A percentile compares a stretch with the other conserved stretches of the same genome.
Conservation (phyloP, 2,888 invertebrate species). For the Himalopsyche japonica region DNA sequence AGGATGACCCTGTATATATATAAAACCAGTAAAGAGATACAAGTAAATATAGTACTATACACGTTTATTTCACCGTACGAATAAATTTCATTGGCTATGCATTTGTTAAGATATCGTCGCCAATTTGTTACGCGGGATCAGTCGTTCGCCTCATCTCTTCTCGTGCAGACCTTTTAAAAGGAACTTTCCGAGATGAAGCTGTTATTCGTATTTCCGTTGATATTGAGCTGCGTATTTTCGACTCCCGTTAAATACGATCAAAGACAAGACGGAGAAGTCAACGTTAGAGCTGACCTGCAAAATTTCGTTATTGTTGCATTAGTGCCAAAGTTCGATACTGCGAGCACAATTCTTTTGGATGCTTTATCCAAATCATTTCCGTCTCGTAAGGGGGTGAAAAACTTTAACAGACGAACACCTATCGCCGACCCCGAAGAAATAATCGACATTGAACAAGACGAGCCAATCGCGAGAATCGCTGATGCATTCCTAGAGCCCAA, state of each 20-base stretch:
- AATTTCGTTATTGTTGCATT: conserved; percentile 74
- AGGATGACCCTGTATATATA: no score
- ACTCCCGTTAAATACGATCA: conserved; percentile 64
- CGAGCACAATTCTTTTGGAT: conserved; percentile 44
- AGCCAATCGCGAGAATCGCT: conserved; percentile 13
- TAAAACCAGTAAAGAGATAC: background rate
- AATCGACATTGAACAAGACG: conserved; percentile 13
- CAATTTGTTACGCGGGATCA: conserved; percentile 14
- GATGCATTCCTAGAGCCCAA: conserved; percentile 65
- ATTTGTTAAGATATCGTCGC: conserved; percentile 9
- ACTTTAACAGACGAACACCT: conserved; percentile 1
- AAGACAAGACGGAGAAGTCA: conserved; percentile 75
- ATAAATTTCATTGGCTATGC: background rate
- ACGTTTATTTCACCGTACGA: background rate
- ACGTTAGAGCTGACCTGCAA: conserved; percentile 73
- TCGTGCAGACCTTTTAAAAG: conserved; percentile 5
- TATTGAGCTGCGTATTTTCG: conserved; percentile 48
- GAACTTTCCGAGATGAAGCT: conserved; percentile 21
- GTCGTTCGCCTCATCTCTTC: conserved; percentile 24
- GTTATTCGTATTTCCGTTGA: conserved; percentile 21
- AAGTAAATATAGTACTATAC: background rate
- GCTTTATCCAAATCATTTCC: conserved; percentile 46
- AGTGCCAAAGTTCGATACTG: conserved; percentile 51
- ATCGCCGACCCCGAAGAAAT: conserved; percentile 13
- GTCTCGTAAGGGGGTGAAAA: conserved; percentile 26